Evolutionary conservation across 1,140 invertebrate genomes (phyloP).

Genomic region (Heliothis subflexa): DNA sequence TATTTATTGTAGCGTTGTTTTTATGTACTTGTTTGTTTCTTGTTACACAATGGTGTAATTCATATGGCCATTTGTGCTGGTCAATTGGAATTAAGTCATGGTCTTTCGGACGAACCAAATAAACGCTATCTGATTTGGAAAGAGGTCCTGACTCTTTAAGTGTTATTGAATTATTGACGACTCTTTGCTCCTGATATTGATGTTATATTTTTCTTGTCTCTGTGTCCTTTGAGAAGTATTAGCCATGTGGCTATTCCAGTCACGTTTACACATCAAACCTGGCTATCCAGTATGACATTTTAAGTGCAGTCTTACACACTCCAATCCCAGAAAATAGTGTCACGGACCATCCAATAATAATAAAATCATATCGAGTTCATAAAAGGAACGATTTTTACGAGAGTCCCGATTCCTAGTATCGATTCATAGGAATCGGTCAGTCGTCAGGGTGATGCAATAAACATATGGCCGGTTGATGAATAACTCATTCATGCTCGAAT

Average conservation of each 20-base stretch:
- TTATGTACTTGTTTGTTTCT: slow-evolving; percentile 16
- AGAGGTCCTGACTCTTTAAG: too few relatives aligned
- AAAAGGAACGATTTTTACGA: slow-evolving; percentile 29
- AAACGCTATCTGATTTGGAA: background rate
- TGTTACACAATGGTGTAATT: slow-evolving; percentile 9
- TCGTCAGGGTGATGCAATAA: background rate
- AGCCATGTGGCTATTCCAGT: background rate
- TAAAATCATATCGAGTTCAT: slow-evolving; percentile 30
- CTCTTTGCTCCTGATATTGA: too few relatives aligned
- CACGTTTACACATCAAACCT: background rate
- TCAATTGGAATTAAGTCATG: slow-evolving; percentile 22
- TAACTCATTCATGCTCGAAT: slow-evolving; percentile 40
- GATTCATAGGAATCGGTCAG: slow-evolving; percentile 29
- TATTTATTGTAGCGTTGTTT: slow-evolving; percentile 18
- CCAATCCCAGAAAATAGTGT: slow-evolving; percentile 4
- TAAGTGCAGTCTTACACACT: background rate
- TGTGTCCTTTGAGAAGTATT: too few relatives aligned
- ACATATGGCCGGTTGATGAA: slow-evolving; percentile 38
- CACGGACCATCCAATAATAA: slow-evolving; percentile 16
- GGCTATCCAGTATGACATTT: background rate
- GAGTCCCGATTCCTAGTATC: slow-evolving; percentile 9
- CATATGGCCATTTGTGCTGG: slow-evolving; percentile 17
- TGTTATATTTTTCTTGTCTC: too few relatives aligned
- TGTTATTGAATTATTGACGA: too few relatives aligned
- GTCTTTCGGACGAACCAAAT: background rate